Evolutionary conservation across 2,888 invertebrate species (phyloP), one percentile per base, ranked within the genome.

Genomic region (Drosophila colorata): DNA sequence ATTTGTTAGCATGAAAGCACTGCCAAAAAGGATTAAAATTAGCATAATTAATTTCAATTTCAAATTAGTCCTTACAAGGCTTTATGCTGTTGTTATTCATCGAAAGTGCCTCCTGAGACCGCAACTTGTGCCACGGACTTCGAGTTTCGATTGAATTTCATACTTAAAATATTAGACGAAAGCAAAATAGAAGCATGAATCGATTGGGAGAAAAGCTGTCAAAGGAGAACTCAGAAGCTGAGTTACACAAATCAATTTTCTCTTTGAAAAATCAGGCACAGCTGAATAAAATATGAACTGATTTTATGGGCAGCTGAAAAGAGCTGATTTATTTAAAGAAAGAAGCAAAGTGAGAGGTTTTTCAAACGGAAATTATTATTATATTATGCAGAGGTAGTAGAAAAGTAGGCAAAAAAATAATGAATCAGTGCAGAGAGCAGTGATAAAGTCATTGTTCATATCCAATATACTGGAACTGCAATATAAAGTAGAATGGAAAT

Each of bases 11-110:
- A 55, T 74, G 61, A 70, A 73, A 70, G 74, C 84, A 59, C 37
- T 57, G 82, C 71, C 82, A 74, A 43, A 83, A 81, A 81, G 86
- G 82, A 67, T 81, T 87, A 74, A 85, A 75, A 87, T 71, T 74
- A 85, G 74, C 82, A 78, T 74, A 87, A 87, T 81, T 81, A 81
- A 85, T 87, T 84, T 73, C 58, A 47, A 60, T 51, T n/a, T n/a
- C n/a, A 78, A 66, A 46, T 77, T 71, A 46, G 49, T 44, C 37
- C 64, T 46, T 70, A 64, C 43, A 70, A 70, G 57, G 53, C 20
- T 67, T 55, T 56, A 59, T 53, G 41, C 43, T 7, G 47, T 33
- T 48, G 61, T 80, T 86, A 87, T 86, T 86, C 71, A 86, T 87
- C 77, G 77, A 80, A 51, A 72, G 33, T 41, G 44, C 28, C 49